Percentiles rank a stretch among this genome's conserved stretches.
These are phyloP conservation scores for Prionailurus bengalensis DNA, from an alignment of 2,113 vertebrate species.

Conservation along the genomic window DNA sequence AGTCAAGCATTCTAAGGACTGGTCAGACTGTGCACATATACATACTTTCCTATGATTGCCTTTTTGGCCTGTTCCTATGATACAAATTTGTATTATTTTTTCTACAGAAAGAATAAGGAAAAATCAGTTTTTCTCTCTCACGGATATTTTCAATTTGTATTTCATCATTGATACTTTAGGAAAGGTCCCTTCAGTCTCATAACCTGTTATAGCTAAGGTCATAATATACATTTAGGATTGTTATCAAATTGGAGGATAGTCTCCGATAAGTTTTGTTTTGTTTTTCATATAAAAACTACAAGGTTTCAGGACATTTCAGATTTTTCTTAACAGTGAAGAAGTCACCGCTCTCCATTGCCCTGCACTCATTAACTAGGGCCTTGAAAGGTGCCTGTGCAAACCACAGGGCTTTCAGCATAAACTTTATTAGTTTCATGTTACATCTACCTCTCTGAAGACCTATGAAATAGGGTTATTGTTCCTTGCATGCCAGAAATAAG, in stretches of 20 bases:
- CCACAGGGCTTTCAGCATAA: background rate
- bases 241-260: background rate
- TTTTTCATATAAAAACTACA: background rate
- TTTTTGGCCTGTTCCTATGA: background rate
- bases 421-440: background rate
- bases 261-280: background rate
- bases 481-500: background rate
- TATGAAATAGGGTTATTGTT: background rate
- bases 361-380: background rate
- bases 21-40: background rate
- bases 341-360: background rate
- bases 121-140: background rate
- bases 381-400: background rate
- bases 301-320: background rate
- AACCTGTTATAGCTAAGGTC: background rate
- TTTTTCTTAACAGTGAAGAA: background rate
- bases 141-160: background rate
- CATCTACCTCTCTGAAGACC: background rate
- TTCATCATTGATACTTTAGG: slow-evolving; percentile 22
- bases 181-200: background rate
- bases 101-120: background rate
- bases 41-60: background rate
- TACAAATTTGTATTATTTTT: background rate
- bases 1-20: background rate
- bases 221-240: background rate